Conservation (phyloP, 2,888 invertebrate genomes). For the Colletes collaris region DNA sequence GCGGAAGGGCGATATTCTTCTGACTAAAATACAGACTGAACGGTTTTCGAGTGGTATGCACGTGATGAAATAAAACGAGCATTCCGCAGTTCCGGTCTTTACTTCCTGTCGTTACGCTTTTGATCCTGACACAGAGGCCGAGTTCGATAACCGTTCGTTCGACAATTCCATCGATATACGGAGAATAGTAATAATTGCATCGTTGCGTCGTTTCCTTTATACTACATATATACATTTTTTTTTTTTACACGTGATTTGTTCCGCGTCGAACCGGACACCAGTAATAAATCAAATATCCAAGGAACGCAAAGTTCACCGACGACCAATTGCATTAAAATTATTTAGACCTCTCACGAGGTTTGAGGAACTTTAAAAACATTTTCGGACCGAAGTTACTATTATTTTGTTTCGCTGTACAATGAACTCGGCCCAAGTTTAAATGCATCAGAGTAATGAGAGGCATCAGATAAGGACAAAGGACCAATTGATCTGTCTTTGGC, state of each 20-base stretch:
- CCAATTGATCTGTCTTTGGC: constrained; percentile 73
- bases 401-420: constrained; percentile 32
- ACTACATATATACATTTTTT: too few species aligned
- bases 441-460: constrained; percentile 69
- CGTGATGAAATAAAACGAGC: constrained; percentile 63
- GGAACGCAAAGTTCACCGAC: background rate
- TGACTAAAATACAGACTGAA: constrained; percentile 69
- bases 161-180: constrained; percentile 45
- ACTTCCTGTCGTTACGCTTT: constrained; percentile 71
- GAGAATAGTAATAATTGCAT: constrained; percentile 34
- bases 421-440: constrained; percentile 73
- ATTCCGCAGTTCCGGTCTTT: constrained; percentile 75
- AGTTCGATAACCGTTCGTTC: constrained; percentile 61
- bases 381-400: constrained; percentile 42
- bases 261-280: too few species aligned
- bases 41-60: constrained; percentile 66
- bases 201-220: background rate
- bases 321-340: background rate
- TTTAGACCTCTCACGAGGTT: constrained; percentile 8
- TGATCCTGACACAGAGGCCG: constrained; percentile 42
- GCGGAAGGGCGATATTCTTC: constrained; percentile 19
- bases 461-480: constrained; percentile 74
- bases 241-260: background rate
- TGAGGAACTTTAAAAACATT: constrained; percentile 62
- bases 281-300: background rate